Base-by-base conservation (phyloP, 2,888 invertebrate species). In the Hesperia comma region DNA sequence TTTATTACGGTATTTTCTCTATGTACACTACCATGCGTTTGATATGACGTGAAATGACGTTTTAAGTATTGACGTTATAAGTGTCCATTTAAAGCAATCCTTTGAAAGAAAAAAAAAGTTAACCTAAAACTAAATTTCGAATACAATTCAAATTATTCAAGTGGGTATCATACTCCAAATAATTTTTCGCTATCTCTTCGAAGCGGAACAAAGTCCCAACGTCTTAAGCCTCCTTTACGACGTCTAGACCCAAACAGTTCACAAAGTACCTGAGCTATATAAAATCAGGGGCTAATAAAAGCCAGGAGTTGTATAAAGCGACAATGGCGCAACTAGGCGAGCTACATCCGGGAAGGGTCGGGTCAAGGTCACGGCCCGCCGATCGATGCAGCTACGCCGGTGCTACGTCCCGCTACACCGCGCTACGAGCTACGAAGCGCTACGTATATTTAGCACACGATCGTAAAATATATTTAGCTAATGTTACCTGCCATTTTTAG, bases 361-460 rank as follows among this genome's bases (percentile, higher is more conserved):
- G 94, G 94, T 94, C 94, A 94, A 94, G 94, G 94, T 94, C 94
- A 94, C 93, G 93, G 92, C 85, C 88, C 86, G 87, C 84, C 90
- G 94, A 94, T 94, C 94, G 94, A 94, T 94, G 93, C 93, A 94
- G 94, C 94, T 87, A 87, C 87, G 87, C 82, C 84, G 85, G 80
- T 82, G 77, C 77, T 79, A 79, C 79, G 72, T 78, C 74, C 74
- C 68, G 62, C 74, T 69, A 70, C 72, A 77, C 72, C 81, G 78
- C 74, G 75, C 74, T 69, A 71, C 73, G 72, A 71, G 72, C 77
- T 80, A 79, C 82, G 77, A 72, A 64, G 51, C 69, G 71, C 77
- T 77, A 77, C 75, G 74, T 70, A 71, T 72, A 72, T 70, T 61
- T 69, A 71, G 69, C 70, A 66, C 68, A 72, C 71, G 71, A 61